Conservation (phyloP, 2,113 vertebrate genomes). For the Rhineura floridana region DNA sequence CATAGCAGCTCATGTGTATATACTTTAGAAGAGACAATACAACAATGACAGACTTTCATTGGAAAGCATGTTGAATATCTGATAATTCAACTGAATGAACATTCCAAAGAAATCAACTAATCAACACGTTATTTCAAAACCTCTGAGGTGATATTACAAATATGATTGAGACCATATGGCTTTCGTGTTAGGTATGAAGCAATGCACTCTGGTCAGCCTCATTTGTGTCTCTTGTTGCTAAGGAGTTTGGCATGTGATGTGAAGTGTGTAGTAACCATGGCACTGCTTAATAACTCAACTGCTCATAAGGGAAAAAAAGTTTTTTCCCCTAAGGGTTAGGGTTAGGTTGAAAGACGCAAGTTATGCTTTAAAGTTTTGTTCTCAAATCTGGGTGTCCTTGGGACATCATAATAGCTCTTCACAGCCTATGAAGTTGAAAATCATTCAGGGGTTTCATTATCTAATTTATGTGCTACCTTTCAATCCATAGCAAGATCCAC, state of each 20-base stretch:
- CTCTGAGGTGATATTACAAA: slow-evolving; percentile 38
- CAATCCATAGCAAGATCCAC: neutral
- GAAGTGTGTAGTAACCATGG: slow-evolving; percentile 26
- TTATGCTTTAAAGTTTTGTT: neutral
- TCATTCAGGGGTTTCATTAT: neutral
- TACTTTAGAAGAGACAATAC: neutral
- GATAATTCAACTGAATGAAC: slow-evolving; percentile 28
- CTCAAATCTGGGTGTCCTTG: neutral
- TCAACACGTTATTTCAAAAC: slow-evolving; percentile 41
- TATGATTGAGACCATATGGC: slow-evolving; percentile 50
- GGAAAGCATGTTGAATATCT: neutral
- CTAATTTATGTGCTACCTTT: neutral
- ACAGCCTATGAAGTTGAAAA: neutral
- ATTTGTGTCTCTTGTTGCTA: slow-evolving; percentile 27
- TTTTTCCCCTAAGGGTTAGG: neutral
- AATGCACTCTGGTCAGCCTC: neutral
- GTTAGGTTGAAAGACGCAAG: neutral
- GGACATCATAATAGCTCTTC: neutral
- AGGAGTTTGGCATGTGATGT: slow-evolving; percentile 22
- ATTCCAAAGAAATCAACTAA: slow-evolving; percentile 53
- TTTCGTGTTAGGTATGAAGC: slow-evolving; percentile 43
- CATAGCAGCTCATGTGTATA: neutral
- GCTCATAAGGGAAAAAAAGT: slow-evolving; percentile 1
- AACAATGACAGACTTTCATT: slow-evolving; percentile 12
- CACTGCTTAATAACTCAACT: slow-evolving; percentile 18